Conservation (phyloP, 2,113 vertebrate species). For the Pollachius pollachius region DNA sequence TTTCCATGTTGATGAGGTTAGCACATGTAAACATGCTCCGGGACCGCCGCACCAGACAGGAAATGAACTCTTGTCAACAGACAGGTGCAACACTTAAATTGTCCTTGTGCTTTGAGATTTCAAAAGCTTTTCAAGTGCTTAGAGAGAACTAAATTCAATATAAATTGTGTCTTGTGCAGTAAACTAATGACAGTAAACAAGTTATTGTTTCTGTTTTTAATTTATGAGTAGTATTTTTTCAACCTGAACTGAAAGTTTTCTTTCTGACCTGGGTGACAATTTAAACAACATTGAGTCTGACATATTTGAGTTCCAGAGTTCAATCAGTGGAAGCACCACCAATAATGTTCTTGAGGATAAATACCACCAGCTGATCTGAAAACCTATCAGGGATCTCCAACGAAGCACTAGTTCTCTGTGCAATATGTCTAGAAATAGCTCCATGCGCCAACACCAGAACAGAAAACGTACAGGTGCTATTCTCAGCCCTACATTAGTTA, state of each 20-base stretch:
- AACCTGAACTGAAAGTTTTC: background rate
- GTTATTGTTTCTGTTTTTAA: background rate
- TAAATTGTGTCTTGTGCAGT: background rate
- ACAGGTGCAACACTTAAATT: background rate
- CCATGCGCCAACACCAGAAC: too few species aligned
- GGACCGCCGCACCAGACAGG: slow-evolving; percentile 7
- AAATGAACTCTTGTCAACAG: slow-evolving; percentile 9
- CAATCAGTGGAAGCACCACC: too few species aligned
- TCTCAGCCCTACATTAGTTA: too few species aligned
- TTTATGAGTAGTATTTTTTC: background rate
- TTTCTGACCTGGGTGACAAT: too few species aligned
- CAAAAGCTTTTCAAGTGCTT: background rate
- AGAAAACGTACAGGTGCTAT: too few species aligned
- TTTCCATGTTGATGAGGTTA: slow-evolving; percentile 38
- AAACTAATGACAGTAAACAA: background rate
- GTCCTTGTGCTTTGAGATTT: background rate
- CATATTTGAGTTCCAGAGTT: too few species aligned
- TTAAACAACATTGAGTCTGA: too few species aligned
- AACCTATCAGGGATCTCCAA: too few species aligned
- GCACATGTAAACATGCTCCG: slow-evolving; percentile 9
- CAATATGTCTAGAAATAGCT: too few species aligned
- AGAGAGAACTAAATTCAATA: background rate
- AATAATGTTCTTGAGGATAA: too few species aligned
- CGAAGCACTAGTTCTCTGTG: too few species aligned
- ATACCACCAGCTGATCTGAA: too few species aligned